Evolutionary conservation across 64 coral and sea anemone species (phyloP).

Genomic region (Catalaphyllia jardinei): DNA sequence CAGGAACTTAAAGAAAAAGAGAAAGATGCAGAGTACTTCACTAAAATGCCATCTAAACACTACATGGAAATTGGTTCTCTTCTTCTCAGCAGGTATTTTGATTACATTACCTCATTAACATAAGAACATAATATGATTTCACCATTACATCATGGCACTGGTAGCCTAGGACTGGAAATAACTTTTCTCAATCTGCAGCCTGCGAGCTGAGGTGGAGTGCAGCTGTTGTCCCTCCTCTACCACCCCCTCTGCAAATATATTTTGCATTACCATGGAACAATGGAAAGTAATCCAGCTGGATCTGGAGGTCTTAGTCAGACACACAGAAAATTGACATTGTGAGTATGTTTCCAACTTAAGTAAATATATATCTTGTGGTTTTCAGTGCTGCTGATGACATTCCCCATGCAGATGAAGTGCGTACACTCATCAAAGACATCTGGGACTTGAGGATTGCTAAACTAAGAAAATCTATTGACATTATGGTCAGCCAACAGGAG

Average conservation of each 20-base stretch:
- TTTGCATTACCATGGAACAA: too few relatives aligned
- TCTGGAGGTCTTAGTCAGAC: too few relatives aligned
- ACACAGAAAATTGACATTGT: too few relatives aligned
- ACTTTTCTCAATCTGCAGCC: too few relatives aligned
- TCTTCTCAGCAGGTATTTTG: slow-evolving; percentile 76
- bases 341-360: too few relatives aligned
- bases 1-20: slow-evolving; percentile 93
- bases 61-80: slow-evolving; percentile 92
- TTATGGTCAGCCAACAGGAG: slow-evolving; percentile 93
- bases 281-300: too few relatives aligned
- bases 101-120: neutral
- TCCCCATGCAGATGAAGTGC: slow-evolving; percentile 98
- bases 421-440: slow-evolving; percentile 96
- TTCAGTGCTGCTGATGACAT: slow-evolving; percentile 97
- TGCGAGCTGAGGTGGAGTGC: too few relatives aligned
- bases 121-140: neutral
- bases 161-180: too few relatives aligned
- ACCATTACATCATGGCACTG: neutral
- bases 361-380: neutral
- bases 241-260: too few relatives aligned
- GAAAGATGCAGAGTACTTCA: slow-evolving; percentile 88
- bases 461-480: slow-evolving; percentile 94
- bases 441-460: slow-evolving; percentile 99
- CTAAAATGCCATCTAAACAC: slow-evolving; percentile 88
- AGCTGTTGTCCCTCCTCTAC: too few relatives aligned